These are phyloP conservation scores for Eonycteris spelaea DNA, from an alignment of 2,113 vertebrate species.

Conservation along the genomic window DNA sequence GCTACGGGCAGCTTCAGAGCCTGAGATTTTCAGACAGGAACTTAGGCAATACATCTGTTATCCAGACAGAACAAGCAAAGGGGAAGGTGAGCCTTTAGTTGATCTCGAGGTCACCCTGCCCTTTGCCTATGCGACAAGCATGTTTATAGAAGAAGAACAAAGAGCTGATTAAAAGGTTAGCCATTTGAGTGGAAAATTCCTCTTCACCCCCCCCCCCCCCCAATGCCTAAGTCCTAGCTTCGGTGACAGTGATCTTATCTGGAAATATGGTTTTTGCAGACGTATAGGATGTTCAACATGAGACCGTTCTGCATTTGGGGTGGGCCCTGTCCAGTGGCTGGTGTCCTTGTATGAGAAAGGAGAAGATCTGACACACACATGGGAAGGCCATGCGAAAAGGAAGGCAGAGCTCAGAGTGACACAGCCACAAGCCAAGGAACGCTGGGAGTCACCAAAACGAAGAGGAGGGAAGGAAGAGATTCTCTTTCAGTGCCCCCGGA, in stretches of 20 bases:
- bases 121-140: too few species aligned
- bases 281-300: not conserved
- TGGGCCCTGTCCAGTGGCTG: not conserved
- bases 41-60: too few species aligned
- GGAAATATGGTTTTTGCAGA: not conserved
- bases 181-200: too few species aligned
- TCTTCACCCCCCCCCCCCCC: too few species aligned
- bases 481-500: not conserved
- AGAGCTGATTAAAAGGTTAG: too few species aligned
- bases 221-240: not conserved
- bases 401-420: fast-evolving
- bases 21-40: too few species aligned
- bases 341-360: not conserved
- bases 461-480: not conserved
- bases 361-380: not conserved
- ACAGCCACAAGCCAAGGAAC: not conserved
- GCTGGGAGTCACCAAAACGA: not conserved
- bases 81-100: too few species aligned
- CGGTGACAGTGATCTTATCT: not conserved
- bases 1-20: too few species aligned
- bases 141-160: too few species aligned
- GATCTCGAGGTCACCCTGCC: too few species aligned
- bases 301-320: not conserved
- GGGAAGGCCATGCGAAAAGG: not conserved
- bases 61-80: too few species aligned